Base-by-base conservation (phyloP, 2,113 vertebrate genomes). In the Pithys albifrons region DNA sequence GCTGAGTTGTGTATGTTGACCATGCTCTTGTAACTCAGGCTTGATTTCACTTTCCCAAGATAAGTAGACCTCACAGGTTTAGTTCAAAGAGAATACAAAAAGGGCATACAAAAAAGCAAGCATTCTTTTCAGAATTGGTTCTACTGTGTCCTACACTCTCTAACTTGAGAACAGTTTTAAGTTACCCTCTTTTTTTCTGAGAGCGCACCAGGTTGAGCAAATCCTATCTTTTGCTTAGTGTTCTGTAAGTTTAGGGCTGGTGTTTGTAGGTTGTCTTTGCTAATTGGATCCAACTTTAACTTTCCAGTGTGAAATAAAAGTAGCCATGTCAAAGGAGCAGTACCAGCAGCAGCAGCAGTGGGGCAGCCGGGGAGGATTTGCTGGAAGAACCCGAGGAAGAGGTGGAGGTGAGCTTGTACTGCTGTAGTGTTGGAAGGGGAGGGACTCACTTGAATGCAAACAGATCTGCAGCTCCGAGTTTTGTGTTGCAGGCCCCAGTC, bases 341-440 rank as follows among this genome's bases (percentile, higher is more conserved):
- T 99, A 99, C 96, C 99, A 99, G 96, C 99, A 99, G 94, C 99
- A 99, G 88, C 99, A 99, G 89, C 99, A 99, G 97, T 99, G 99
- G 99, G 99, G 99, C 17, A 98, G 98, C 81, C 98, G 99, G 98
- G 99, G 99, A 57, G 99, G 99, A 61, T 99, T 99, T 97, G 96
- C 98, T 0, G 98, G 98, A 95, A 98, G 99, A 98, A 98, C 98
- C 92, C 98, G 99, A 95, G 99, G 99, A 88, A 98, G 99, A 98
- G 99, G 99, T 62, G 99, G 99, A 97, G 98, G 98, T 98, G 96
- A 97, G 97, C 58, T 81, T 69, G 37, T 61, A 17, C 55, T 89
- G 78, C 82, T 2, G 16, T 46, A 62, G 15, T 80, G 2, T n/a
- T 43, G 37, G 41, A 19, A 39, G 31, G 14, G 2, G 1, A 57